Evolutionary conservation across 2,797 vertebrate species (phyloP), one percentile per base, ranked within the genome.

Genomic region (Sebastolobus altivelis): DNA sequence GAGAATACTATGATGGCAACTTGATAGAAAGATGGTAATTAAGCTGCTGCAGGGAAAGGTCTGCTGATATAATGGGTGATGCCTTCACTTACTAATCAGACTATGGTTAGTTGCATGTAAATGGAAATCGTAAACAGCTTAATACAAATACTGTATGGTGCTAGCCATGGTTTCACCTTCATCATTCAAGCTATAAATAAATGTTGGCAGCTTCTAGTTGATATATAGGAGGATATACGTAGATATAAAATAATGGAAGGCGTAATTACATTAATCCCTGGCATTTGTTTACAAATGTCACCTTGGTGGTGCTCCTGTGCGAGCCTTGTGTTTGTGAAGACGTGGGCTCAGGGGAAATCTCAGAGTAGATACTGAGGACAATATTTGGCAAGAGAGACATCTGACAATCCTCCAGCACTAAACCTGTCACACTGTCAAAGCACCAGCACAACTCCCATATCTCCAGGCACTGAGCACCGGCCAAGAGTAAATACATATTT

Each of bases 351-450:
- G 72, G 59, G 75, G 84, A 79, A 88, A 87, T 92, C 84, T 88
- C 80, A 61, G 67, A 82, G 71, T 74, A 77, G 65, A 85, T 75
- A 72, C 79, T 65, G 84, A 90, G 71, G 84, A 90, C 77, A 85
- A 78, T 86, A 87, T 87, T 88, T 93, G 89, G 89, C 89, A 92
- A 81, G 90, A 90, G 70, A 87, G 83, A 85, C 83, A 85, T 79
- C 88, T 89, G 86, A 89, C 90, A 93, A 89, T 91, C 87, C 77
- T 80, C 80, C 83, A 85, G 83, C 88, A 86, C 85, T 87, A 90
- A 93, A 91, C 80, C 86, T 89, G 86, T 92, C 88, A 91, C 70
- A 40, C 88, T 90, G 92, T 92, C 91, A 87, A 81, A 75, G 78
- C 80, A 88, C 82, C 86, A 84, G 79, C 85, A 75, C 33, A 78